Percentiles rank a stretch among this genome's conserved stretches.
Conservation (phyloP, 2,888 invertebrate genomes). For the Rhagonycha lutea region DNA sequence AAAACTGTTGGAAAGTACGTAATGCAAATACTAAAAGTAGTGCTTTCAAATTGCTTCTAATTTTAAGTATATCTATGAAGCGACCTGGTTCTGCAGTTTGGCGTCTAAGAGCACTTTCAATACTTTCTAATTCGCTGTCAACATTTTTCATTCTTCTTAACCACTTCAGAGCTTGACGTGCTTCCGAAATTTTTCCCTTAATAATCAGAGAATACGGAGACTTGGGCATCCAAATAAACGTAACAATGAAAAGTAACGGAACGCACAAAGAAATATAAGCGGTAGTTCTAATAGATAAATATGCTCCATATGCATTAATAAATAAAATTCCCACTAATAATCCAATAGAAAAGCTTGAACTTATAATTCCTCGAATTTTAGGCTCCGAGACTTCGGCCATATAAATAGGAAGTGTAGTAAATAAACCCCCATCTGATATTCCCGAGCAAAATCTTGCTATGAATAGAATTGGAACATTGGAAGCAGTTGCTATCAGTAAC, state of each 20-base stretch:
- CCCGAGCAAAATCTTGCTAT: slow-evolving; percentile 28
- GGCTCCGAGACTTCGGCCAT: slow-evolving; percentile 36
- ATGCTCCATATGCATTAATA: slow-evolving; percentile 60
- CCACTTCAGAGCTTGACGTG: slow-evolving; percentile 36
- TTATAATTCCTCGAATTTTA: slow-evolving; percentile 31
- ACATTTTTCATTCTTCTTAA: slow-evolving; percentile 41
- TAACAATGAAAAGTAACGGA: slow-evolving; percentile 60
- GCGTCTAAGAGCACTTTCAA: slow-evolving; percentile 40
- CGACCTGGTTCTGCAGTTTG: slow-evolving; percentile 43
- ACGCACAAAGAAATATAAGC: slow-evolving; percentile 62
- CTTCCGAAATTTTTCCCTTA: slow-evolving; percentile 37
- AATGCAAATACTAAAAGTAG: slow-evolving; percentile 35
- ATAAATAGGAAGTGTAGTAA: slow-evolving; percentile 35
- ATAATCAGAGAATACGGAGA: slow-evolving; percentile 42
- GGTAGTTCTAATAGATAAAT: slow-evolving; percentile 58
- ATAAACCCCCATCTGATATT: slow-evolving; percentile 33
- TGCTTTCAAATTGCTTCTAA: slow-evolving; percentile 43
- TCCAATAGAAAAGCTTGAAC: slow-evolving; percentile 27
- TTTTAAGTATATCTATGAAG: slow-evolving; percentile 40
- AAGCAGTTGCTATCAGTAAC: slow-evolving; percentile 33
- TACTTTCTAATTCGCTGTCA: slow-evolving; percentile 37
- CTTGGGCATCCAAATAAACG: slow-evolving; percentile 67
- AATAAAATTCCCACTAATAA: slow-evolving; percentile 37
- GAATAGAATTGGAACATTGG: slow-evolving; percentile 5
- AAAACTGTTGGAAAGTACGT: slow-evolving; percentile 42